phyloP scores from a whole-genome alignment of 2,888 invertebrate species.

The Dolichopus griseipennis region DNA sequence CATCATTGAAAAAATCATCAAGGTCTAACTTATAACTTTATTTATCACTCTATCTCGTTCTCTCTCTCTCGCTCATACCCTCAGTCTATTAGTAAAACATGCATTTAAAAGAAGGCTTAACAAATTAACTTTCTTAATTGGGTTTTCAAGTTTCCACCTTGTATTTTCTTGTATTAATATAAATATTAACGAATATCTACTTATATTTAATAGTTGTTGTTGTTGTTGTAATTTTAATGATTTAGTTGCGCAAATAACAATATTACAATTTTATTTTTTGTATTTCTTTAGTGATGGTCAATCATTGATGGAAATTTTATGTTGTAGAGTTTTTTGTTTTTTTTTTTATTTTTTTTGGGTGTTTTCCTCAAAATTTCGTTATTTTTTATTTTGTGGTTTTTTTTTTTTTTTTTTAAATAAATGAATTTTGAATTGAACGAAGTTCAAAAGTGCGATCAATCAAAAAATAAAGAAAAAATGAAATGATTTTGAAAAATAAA shows the following conservation, averaged over 20 bases:
- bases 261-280: background rate
- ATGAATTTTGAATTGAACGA: background rate
- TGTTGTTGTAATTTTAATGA: too few species aligned
- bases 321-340: background rate
- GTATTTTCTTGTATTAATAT: background rate
- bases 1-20: background rate
- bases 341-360: background rate
- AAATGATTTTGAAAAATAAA: too few species aligned
- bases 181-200: too few species aligned
- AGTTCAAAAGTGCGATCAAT: background rate
- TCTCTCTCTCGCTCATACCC: background rate
- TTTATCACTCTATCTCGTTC: background rate
- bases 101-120: background rate
- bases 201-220: too few species aligned
- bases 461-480: background rate
- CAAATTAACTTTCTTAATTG: constrained; percentile 6
- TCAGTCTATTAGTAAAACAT: background rate
- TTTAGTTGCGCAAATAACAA: too few species aligned
- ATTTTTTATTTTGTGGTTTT: too few species aligned
- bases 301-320: background rate
- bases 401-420: background rate
- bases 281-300: background rate
- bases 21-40: background rate
- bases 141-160: constrained; percentile 6
- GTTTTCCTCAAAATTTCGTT: background rate